phyloP scores from a whole-genome alignment of 1,140 invertebrate species.

The Apolygus lucorum region DNA sequence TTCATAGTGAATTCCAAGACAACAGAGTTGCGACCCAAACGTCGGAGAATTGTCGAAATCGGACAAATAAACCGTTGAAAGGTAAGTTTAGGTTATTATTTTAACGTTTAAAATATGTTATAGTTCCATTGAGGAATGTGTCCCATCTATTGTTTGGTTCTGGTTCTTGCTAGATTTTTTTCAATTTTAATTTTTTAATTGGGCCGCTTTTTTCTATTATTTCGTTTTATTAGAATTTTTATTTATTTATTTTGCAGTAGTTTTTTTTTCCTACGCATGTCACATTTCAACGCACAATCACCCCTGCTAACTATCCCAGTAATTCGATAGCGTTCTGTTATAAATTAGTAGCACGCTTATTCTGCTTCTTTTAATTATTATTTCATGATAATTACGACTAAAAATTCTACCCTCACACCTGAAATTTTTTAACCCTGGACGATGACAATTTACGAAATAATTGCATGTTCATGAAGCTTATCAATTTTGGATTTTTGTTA shows the following conservation, averaged over 20 bases:
- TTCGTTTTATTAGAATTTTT: constrained; percentile 17
- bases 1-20: background rate
- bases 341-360: no score
- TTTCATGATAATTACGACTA: no score
- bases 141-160: constrained; percentile 33
- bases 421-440: no score
- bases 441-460: no score
- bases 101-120: constrained; percentile 19
- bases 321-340: no score
- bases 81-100: background rate
- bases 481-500: constrained; percentile 18
- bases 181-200: no score
- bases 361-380: no score
- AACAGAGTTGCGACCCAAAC: background rate
- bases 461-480: no score
- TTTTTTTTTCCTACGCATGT: constrained; percentile 10
- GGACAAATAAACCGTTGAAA: background rate
- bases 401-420: no score
- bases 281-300: no score
- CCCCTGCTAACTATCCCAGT: no score
- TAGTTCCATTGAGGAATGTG: constrained; percentile 34
- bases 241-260: constrained; percentile 17
- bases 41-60: no score
- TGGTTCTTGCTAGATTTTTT: constrained; percentile 22
- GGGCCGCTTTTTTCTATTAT: constrained; percentile 20